Evolutionary conservation across 1,140 invertebrate species (phyloP).

Genomic region (Anoplophora glabripennis): DNA sequence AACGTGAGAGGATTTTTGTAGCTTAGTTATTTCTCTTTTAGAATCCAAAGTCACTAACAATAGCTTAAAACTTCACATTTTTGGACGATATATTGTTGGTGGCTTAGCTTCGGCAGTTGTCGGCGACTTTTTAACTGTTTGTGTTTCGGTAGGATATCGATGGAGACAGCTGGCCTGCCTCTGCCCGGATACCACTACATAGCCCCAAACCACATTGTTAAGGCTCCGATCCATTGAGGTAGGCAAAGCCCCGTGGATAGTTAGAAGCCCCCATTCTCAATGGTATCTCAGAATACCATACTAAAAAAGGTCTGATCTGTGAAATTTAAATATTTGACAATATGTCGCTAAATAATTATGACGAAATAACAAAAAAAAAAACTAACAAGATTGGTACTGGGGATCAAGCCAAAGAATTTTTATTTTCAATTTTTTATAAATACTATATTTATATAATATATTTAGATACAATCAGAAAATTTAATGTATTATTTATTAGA

Average conservation of each 20-base stretch:
- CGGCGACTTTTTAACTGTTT: no score
- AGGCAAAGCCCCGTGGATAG: no score
- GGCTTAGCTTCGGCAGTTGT: no score
- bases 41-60: no score
- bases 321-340: slow-evolving; percentile 26
- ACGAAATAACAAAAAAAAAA: slow-evolving; percentile 24
- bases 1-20: no score
- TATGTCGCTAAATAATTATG: slow-evolving; percentile 24
- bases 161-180: slow-evolving; percentile 85
- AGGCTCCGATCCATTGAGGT: slow-evolving; percentile 80
- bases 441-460: slow-evolving; percentile 38
- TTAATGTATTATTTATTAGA: slow-evolving; percentile 26
- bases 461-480: slow-evolving; percentile 40
- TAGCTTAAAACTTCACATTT: no score
- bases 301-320: slow-evolving; percentile 34
- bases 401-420: slow-evolving; percentile 66
- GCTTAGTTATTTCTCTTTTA: no score
- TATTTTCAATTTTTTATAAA: slow-evolving; percentile 58
- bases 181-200: slow-evolving; percentile 89
- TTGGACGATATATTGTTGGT: no score
- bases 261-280: slow-evolving; percentile 35
- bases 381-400: slow-evolving; percentile 49
- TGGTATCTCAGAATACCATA: slow-evolving; percentile 43
- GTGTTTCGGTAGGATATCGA: slow-evolving; percentile 74
- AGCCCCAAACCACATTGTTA: slow-evolving; percentile 87